A percentile compares a stretch with the other conserved stretches of the same genome.
phyloP scores from a whole-genome alignment of 2,888 invertebrate genomes.

The Spodoptera littoralis region DNA sequence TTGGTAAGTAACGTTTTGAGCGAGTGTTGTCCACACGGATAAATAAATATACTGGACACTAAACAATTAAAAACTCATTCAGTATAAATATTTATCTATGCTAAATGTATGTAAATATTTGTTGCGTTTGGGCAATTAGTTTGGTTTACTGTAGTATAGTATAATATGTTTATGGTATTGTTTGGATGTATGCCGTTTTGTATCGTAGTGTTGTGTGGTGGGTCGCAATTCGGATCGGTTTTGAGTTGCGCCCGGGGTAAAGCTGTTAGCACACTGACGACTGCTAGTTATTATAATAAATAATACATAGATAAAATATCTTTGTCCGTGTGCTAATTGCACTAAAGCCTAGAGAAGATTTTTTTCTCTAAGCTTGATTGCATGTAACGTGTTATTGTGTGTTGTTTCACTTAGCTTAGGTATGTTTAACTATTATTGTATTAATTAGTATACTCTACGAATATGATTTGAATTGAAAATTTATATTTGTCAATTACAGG shows the following conservation, averaged over 20 bases:
- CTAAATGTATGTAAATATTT: constrained; percentile 17
- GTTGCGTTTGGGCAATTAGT: constrained; percentile 16
- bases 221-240: not conserved
- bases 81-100: constrained; percentile 10
- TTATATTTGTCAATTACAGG: constrained; percentile 76
- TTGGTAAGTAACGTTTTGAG: constrained; percentile 39
- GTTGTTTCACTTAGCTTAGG: constrained; percentile 2
- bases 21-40: constrained; percentile 17
- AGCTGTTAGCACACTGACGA: no score
- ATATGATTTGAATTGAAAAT: constrained; percentile 30
- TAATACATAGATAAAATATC: constrained; percentile 4
- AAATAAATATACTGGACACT: constrained; percentile 10
- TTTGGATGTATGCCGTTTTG: constrained; percentile 26
- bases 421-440: not conserved
- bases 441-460: constrained; percentile 4
- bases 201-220: constrained; percentile 11
- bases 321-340: not conserved
- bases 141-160: constrained; percentile 7
- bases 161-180: constrained; percentile 6
- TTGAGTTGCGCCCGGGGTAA: not conserved
- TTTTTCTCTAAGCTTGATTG: constrained; percentile 26
- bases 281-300: no score
- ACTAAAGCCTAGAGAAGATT: not conserved
- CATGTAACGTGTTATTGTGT: constrained; percentile 14
- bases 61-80: constrained; percentile 8